phyloP scores from a whole-genome alignment of 2,797 vertebrate species.

The Diceros bicornis region DNA sequence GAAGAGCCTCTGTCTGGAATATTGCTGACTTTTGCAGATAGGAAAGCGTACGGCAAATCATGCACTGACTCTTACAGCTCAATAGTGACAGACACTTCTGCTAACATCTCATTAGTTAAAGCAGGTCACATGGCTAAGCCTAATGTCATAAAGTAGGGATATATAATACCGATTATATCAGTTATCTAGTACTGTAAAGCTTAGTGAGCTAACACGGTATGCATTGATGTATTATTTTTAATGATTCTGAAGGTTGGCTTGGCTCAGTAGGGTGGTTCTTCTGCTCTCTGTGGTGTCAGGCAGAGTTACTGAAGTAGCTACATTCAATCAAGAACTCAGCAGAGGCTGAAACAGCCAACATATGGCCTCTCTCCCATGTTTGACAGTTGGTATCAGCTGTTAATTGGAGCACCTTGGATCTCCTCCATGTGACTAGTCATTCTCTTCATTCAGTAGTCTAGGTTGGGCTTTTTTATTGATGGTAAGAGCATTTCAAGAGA shows the following conservation, averaged over 20 bases:
- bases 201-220: not conserved
- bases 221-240: not conserved
- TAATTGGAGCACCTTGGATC: not conserved
- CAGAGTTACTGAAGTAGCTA: not conserved
- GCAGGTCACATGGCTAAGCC: not conserved
- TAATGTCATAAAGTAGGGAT: not conserved
- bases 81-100: not conserved
- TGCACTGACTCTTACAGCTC: not conserved
- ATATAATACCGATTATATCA: not conserved
- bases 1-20: not conserved
- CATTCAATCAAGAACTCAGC: not conserved
- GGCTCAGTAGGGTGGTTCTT: not conserved
- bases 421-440: not conserved
- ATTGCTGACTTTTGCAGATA: not conserved
- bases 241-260: not conserved
- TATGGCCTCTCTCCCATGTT: not conserved
- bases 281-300: not conserved
- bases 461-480: not conserved
- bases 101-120: slow-evolving; percentile 36
- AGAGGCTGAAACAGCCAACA: not conserved
- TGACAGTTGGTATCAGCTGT: not conserved
- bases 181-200: not conserved
- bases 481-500: not conserved
- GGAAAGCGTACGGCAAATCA: not conserved
- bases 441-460: not conserved